These are phyloP conservation scores for Anser brachyrhynchus DNA, from an alignment of 2,113 vertebrate species.

Conservation along the genomic window DNA sequence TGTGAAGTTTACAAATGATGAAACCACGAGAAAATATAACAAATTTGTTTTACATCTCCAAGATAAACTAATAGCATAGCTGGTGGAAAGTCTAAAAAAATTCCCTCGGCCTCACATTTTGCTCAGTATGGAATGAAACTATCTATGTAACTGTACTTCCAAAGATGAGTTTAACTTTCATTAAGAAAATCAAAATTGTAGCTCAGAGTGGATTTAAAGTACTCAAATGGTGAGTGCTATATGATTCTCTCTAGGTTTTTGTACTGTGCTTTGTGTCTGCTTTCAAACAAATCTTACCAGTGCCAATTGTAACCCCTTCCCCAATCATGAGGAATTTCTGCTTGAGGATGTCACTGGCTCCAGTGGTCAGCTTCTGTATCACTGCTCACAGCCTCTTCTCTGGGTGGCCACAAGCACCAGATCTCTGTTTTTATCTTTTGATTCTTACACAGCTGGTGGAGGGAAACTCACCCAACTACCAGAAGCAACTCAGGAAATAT, in stretches of 20 bases:
- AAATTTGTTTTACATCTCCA: not conserved
- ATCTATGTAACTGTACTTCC: fast-evolving
- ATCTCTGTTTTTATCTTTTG: not conserved
- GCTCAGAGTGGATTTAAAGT: not conserved
- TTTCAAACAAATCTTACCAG: not conserved
- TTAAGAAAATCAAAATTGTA: not conserved
- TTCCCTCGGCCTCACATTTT: not conserved
- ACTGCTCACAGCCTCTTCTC: not conserved
- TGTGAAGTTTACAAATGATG: not conserved
- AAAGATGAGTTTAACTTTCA: not conserved
- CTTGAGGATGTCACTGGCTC: not conserved
- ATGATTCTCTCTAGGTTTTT: not conserved
- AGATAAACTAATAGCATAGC: not conserved
- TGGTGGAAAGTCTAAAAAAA: not conserved
- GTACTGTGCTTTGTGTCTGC: not conserved
- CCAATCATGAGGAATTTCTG: not conserved
- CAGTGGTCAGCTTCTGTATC: too few species aligned
- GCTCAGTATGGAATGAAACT: not conserved
- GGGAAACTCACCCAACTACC: not conserved
- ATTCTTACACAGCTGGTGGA: not conserved
- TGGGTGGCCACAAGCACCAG: not conserved
- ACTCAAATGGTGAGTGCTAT: fast-evolving
- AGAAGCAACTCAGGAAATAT: not conserved
- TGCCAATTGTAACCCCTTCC: not conserved
- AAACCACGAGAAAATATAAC: not conserved